These are phyloP conservation scores for Sminthurides aquaticus DNA, from an alignment of 2,888 invertebrate species.

Conservation along the genomic window DNA sequence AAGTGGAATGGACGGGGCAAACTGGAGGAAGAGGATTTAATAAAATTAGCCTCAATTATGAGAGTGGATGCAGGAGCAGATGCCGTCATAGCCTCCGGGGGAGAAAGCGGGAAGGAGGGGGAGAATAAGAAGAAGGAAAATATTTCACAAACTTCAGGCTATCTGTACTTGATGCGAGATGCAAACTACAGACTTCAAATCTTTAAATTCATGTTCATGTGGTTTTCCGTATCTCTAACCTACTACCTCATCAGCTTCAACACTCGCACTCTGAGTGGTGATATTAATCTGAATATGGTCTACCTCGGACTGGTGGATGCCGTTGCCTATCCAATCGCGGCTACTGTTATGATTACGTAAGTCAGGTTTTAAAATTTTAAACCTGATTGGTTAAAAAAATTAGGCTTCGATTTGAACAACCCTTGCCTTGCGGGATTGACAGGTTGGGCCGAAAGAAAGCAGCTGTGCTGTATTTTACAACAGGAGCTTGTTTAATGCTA, in stretches of 20 bases:
- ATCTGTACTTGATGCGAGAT: slow-evolving; percentile 21
- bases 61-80: not conserved
- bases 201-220: slow-evolving; percentile 29
- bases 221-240: slow-evolving; percentile 34
- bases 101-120: not conserved
- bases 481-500: slow-evolving; percentile 19
- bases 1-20: slow-evolving; percentile 32
- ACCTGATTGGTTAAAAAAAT: not conserved
- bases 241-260: slow-evolving; percentile 39
- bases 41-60: slow-evolving; percentile 6
- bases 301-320: slow-evolving; percentile 34
- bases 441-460: slow-evolving; percentile 35
- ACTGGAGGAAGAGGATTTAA: slow-evolving; percentile 25
- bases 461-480: slow-evolving; percentile 25
- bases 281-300: slow-evolving; percentile 35
- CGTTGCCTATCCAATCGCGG: slow-evolving; percentile 20
- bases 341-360: slow-evolving; percentile 6
- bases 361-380: not conserved
- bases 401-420: not conserved
- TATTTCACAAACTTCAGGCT: slow-evolving; percentile 9
- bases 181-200: slow-evolving; percentile 24
- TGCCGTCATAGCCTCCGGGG: not conserved
- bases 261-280: slow-evolving; percentile 32
- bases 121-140: not conserved
- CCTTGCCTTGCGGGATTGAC: slow-evolving; percentile 4